Base-by-base conservation (phyloP, 2,113 vertebrate species). In the Serilophus lunatus region DNA sequence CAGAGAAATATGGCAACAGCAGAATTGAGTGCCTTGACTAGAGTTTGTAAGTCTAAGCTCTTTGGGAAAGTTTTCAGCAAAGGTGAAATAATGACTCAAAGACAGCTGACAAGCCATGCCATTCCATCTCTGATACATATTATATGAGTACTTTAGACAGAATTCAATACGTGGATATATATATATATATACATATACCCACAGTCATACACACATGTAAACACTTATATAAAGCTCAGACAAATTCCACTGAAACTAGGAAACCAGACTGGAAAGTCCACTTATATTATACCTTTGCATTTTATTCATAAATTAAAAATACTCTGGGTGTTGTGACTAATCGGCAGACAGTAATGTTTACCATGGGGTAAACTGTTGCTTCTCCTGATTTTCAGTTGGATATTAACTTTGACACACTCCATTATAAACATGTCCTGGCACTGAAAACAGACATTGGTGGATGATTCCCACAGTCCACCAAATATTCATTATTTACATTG, bases 351-450 rank as follows among this genome's bases (percentile, higher is more conserved):
- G 36, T 72, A 89, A 92, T 75, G 57, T 71, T 92, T 83, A 40
- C 45, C 49, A 57, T 36, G n/a, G 83, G n/a, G n/a, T 64, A 84
- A 91, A 91, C 49, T 72, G 9, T 69, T 89, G 49, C 81, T 86
- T 89, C 57, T 84, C 72, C 56, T 72, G 36, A 57, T 68, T 96
- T 92, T 93, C 85, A 90, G 84, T 57, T 84, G 77, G 51, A 92
- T 36, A 53, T 91, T 89, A 89, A 87, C 44, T 75, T 69, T 17
- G 49, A 74, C 18, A 6, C 49, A 18, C 69, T 76, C 25, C 15
- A 68, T 49, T 64, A 75, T 68, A 64, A 93, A 77, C 63, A 90
- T 86, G 28, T 25, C 20, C 64, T 71, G n/a, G n/a, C 60, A 78
- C 54, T 47, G 70, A 79, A 96, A 86, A 19, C 54, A 88, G 68